A percentile compares a stretch with the other conserved stretches of the same genome.
phyloP scores from a whole-genome alignment of 2,113 vertebrate species.

The Pelusios castaneus region DNA sequence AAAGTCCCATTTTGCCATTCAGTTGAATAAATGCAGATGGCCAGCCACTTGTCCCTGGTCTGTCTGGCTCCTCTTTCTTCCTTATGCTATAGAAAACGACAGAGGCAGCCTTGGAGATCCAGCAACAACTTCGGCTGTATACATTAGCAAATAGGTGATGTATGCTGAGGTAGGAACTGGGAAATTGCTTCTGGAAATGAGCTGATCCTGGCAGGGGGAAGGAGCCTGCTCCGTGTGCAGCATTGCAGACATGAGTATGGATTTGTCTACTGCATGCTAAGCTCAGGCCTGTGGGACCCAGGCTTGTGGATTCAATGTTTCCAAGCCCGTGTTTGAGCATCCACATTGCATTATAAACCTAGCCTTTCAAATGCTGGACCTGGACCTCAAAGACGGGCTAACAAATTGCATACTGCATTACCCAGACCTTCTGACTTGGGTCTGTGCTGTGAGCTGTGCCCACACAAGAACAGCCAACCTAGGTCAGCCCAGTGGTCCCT shows the following conservation, averaged over 20 bases:
- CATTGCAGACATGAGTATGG: not conserved
- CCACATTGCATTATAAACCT: not conserved
- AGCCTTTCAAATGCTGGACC: not conserved
- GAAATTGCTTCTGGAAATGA: not conserved
- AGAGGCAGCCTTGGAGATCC: not conserved
- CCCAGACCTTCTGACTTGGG: not conserved
- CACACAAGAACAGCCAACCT: not conserved
- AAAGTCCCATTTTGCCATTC: slow-evolving; percentile 5
- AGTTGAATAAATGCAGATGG: not conserved
- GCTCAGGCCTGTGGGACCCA: not conserved
- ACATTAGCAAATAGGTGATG: not conserved
- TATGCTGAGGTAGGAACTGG: not conserved
- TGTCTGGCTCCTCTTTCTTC: not conserved
- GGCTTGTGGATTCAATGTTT: not conserved
- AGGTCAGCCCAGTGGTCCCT: not conserved
- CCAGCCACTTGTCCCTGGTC: not conserved
- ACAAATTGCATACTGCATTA: not conserved
- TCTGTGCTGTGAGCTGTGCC: not conserved
- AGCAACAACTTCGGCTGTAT: not conserved
- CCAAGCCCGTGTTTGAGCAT: not conserved
- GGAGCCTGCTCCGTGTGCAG: not conserved
- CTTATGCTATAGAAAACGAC: not conserved
- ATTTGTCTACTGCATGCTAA: not conserved
- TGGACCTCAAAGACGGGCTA: not conserved
- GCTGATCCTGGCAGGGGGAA: not conserved